Evolutionary conservation across 2,888 invertebrate species (phyloP), one percentile per base, ranked within the genome.

Genomic region (Hemaris fuciformis): DNA sequence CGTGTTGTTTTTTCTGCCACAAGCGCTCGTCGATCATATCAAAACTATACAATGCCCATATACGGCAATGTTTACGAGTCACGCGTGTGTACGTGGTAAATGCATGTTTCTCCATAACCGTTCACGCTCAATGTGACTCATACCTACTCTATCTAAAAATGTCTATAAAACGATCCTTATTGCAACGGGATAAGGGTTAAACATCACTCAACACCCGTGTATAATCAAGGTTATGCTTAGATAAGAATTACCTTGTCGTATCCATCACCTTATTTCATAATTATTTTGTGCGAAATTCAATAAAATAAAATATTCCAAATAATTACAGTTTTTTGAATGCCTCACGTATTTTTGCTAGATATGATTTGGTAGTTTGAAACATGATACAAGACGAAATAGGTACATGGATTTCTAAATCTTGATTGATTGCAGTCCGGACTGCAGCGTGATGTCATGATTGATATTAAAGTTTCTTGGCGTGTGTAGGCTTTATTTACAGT

Each of bases 41-140:
- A 75, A 73, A 77, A 76, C 74, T 72, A 75, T 79, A 70, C 74
- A 84, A 86, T 85, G 66, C 74, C 88, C 84, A 83, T 81, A 83
- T 81, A 86, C 73, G 83, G 87, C 63, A 64, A 72, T 73, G 74
- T 73, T 76, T 71, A 69, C 77, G 73, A 80, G 80, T 78, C 81
- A 79, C 80, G 81, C 80, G 76, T 65, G 63, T 64, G 68, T 77
- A 74, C 72, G 71, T 78, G 73, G 73, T 75, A 76, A 76, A 79
- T 73, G 78, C 75, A 70, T 72, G 77, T 76, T 76, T 75, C 70
- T 66, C 78, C 81, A 79, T 81, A 80, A 78, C 77, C 71, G 78
- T 71, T 72, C 71, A 72, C 73, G 79, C 70, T 69, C 66, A 60
- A 64, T 73, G 74, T 88, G 88, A 87, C 80, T 87, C 88, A 87